These are phyloP conservation scores for Petrolisthes cinctipes DNA, from an alignment of 2,888 invertebrate species.

Conservation along the genomic window DNA sequence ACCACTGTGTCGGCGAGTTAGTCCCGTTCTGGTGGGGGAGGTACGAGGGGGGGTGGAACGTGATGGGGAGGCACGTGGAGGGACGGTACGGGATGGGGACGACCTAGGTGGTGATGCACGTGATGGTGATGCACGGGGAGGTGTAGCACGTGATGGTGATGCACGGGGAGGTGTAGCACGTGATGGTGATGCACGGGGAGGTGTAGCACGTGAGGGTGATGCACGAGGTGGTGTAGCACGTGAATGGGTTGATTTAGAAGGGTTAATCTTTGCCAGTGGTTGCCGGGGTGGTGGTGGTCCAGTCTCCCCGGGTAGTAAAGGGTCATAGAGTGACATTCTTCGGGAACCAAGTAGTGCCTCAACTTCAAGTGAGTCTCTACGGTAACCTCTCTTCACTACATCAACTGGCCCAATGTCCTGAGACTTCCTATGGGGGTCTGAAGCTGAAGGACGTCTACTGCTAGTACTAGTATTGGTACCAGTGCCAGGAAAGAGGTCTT, in stretches of 20 bases:
- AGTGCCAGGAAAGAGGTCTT: conserved; percentile 25
- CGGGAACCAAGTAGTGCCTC: conserved; percentile 56
- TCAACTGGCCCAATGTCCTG: conserved; percentile 27
- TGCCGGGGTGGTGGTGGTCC: conserved; percentile 37
- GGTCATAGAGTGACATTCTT: conserved; percentile 61
- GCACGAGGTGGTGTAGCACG: conserved; percentile 43
- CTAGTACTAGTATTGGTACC: not conserved
- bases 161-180: conserved; percentile 39
- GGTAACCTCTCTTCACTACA: conserved; percentile 43
- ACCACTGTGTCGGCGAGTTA: conserved; percentile 34
- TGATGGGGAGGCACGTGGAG: not conserved
- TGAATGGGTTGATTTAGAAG: conserved; percentile 33
- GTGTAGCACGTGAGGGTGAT: conserved; percentile 11
- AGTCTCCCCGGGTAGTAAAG: conserved; percentile 60
- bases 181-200: conserved; percentile 22
- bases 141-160: conserved; percentile 7
- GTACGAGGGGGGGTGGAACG: conserved; percentile 20
- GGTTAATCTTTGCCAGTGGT: conserved; percentile 14
- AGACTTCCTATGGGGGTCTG: conserved; percentile 6
- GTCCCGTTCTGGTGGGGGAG: conserved; percentile 25
- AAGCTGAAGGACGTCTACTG: conserved; percentile 13
- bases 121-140: conserved; percentile 18
- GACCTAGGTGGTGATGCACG: conserved; percentile 28
- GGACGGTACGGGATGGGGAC: conserved; percentile 14
- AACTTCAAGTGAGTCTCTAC: conserved; percentile 61